Evolutionary conservation across 92 coral and sea anemone species (phyloP).

Genomic region (Palythoa caribaeorum): DNA sequence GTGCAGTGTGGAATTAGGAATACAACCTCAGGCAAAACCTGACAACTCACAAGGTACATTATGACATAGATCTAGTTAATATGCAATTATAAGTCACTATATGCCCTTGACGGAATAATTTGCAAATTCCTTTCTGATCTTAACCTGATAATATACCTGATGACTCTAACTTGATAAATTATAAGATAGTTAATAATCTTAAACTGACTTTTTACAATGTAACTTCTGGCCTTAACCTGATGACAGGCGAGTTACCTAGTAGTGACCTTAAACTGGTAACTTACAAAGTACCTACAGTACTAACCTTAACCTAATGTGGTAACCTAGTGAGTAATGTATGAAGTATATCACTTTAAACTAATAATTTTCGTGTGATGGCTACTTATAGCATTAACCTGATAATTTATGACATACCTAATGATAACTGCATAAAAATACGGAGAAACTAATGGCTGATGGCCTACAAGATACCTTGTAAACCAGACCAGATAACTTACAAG

Average conservation of each 20-base stretch:
- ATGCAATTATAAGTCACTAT: neutral
- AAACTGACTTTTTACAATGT: neutral
- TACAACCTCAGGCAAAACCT: conserved; percentile 50
- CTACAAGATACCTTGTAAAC: no score
- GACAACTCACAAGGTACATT: conserved; percentile 41
- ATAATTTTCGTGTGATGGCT: neutral
- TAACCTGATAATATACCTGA: neutral
- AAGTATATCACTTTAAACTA: neutral
- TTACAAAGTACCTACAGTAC: neutral
- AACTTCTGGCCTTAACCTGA: neutral
- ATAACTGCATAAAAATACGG: neutral
- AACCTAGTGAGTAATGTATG: no score
- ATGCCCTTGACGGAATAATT: no score
- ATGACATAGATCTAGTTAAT: neutral
- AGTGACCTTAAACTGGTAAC: neutral
- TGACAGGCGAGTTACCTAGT: neutral
- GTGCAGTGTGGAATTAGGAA: conserved; percentile 70
- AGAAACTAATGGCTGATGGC: no score
- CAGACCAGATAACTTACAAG: neutral
- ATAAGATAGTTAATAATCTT: neutral
- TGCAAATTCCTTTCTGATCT: neutral
- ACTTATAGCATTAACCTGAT: neutral
- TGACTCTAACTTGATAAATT: neutral
- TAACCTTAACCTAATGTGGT: no score
- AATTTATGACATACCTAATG: neutral